Conservation (phyloP, 2,113 vertebrate genomes). For the Xenopus borealis region DNA sequence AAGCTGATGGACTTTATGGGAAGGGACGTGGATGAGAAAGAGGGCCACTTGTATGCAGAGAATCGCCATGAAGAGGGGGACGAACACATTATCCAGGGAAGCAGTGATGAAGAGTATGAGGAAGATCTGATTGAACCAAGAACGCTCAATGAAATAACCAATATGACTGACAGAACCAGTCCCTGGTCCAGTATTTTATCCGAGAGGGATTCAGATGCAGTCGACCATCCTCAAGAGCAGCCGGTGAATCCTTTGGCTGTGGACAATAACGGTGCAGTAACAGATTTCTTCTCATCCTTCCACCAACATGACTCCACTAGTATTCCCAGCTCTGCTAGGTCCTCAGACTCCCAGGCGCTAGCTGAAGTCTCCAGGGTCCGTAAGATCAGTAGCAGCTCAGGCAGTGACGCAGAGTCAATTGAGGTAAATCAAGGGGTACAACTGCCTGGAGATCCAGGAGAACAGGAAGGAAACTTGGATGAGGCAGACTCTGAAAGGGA, state of each 20-base stretch:
- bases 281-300: slow-evolving; percentile 33
- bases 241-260: background rate
- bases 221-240: background rate
- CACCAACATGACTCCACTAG: slow-evolving; percentile 33
- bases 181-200: slow-evolving; percentile 90
- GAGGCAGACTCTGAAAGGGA: background rate
- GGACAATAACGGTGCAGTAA: background rate
- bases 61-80: slow-evolving; percentile 31
- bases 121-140: slow-evolving; percentile 80
- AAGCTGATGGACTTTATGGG: background rate
- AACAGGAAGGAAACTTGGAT: background rate
- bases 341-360: fast-evolving
- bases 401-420: background rate
- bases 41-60: background rate
- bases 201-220: slow-evolving; percentile 62
- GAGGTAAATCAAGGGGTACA: background rate
- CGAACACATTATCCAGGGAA: slow-evolving; percentile 17
- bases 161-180: slow-evolving; percentile 82
- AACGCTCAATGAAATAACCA: slow-evolving; percentile 84
- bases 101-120: slow-evolving; percentile 85
- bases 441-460: background rate
- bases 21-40: background rate
- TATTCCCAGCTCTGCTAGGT: background rate
- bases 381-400: background rate
- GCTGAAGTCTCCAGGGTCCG: background rate